Conservation (phyloP, 2,888 invertebrate genomes). For the Hydropsyche betteni region DNA sequence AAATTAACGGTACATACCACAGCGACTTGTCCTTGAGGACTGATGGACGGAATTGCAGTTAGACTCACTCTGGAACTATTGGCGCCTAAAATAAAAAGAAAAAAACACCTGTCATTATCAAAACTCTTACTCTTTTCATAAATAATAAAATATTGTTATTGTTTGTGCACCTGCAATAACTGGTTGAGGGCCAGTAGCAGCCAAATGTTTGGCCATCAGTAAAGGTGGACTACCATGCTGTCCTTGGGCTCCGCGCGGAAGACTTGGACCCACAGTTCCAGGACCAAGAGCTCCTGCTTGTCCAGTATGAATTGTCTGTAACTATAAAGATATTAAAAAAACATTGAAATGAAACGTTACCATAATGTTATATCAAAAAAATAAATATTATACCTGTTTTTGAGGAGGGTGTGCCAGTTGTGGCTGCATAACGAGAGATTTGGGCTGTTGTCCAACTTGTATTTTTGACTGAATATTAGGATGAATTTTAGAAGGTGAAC, state of each 20-base stretch:
- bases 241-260: conserved; percentile 63
- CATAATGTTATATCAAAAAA: background rate
- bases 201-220: conserved; percentile 47
- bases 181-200: conserved; percentile 44
- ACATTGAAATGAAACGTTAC: background rate
- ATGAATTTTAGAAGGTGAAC: conserved; percentile 52
- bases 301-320: conserved; percentile 45
- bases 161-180: conserved; percentile 47
- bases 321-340: conserved; percentile 37
- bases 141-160: too few species aligned
- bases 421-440: conserved; percentile 52
- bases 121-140: too few species aligned
- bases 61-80: conserved; percentile 64
- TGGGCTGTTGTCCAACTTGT: conserved; percentile 44
- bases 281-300: conserved; percentile 46
- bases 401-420: conserved; percentile 52
- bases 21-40: conserved; percentile 68
- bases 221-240: conserved; percentile 55
- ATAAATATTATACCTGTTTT: conserved; percentile 47
- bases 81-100: conserved; percentile 57
- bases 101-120: background rate
- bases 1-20: conserved; percentile 69
- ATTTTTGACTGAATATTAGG: conserved; percentile 47
- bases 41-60: conserved; percentile 69
- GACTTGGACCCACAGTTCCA: conserved; percentile 60